Evolutionary conservation across 2,797 vertebrate species (phyloP).

Genomic region (Lepus oiostolus): DNA sequence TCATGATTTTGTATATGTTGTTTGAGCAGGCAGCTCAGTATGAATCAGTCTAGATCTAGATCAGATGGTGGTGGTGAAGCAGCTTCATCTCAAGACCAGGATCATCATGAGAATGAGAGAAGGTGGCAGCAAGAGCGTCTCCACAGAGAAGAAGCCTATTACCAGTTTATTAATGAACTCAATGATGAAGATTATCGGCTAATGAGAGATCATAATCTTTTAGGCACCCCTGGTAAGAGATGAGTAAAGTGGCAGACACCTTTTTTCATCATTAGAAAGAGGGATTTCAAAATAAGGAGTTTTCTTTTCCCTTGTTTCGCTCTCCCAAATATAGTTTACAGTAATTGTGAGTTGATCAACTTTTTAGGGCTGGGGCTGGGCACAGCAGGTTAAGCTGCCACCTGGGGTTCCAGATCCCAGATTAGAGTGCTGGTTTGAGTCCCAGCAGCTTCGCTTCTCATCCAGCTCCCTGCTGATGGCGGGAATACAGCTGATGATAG

Average conservation of each 20-base stretch:
- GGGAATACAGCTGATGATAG: too few species aligned
- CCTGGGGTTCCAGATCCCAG: too few species aligned
- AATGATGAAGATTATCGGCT: slow-evolving; percentile 97
- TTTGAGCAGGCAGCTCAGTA: slow-evolving; percentile 80
- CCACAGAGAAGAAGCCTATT: slow-evolving; percentile 97
- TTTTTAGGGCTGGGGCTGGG: too few species aligned
- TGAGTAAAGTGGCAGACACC: slow-evolving; percentile 15
- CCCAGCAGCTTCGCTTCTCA: too few species aligned
- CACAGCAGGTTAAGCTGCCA: too few species aligned
- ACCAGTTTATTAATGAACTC: slow-evolving; percentile 97
- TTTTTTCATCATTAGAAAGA: not conserved
- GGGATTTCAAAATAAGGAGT: slow-evolving; percentile 50
- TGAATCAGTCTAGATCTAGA: slow-evolving; percentile 85
- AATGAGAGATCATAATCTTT: slow-evolving; percentile 97
- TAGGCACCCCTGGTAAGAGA: slow-evolving; percentile 95
- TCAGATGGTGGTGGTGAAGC: slow-evolving; percentile 80
- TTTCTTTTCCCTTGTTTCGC: not conserved
- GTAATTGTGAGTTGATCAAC: slow-evolving; percentile 26
- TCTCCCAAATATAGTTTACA: not conserved
- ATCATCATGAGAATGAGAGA: slow-evolving; percentile 90
- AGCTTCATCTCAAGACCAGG: slow-evolving; percentile 58
- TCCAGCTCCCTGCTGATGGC: too few species aligned
- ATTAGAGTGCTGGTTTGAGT: too few species aligned
- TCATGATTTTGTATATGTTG: slow-evolving; percentile 72
- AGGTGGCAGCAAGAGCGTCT: slow-evolving; percentile 96